These are phyloP conservation scores for Apodemus sylvaticus DNA, from an alignment of 2,113 vertebrate genomes.

Conservation along the genomic window DNA sequence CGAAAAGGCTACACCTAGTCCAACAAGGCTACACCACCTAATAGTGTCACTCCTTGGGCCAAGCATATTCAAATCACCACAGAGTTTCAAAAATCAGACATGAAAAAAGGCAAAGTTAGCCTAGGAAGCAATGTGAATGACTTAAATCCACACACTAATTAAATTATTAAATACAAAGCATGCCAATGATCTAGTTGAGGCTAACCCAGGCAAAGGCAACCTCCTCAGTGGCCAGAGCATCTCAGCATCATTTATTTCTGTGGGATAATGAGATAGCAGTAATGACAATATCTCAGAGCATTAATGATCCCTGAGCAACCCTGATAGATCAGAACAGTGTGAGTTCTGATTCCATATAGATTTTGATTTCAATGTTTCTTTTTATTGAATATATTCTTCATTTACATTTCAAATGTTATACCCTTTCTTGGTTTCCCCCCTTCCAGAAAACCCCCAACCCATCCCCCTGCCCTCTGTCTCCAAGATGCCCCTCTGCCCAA, in stretches of 20 bases:
- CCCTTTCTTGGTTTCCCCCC: too few species aligned
- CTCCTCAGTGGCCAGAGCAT: background rate
- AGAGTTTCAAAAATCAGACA: background rate
- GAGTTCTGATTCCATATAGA: background rate
- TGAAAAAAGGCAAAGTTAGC: background rate
- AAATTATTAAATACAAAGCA: conserved; percentile 19
- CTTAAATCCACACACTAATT: conserved; percentile 1
- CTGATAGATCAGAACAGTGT: background rate
- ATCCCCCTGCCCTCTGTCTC: too few species aligned
- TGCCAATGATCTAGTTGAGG: background rate
- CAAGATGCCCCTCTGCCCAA: too few species aligned
- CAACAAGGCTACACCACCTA: too few species aligned
- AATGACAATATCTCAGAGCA: background rate
- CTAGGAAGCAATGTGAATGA: conserved; percentile 45
- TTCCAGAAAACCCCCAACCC: too few species aligned
- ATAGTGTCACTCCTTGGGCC: too few species aligned
- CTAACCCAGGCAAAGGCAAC: background rate
- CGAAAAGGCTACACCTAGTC: too few species aligned
- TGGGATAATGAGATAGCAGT: too few species aligned
- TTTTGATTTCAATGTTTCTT: background rate
- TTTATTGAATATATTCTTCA: too few species aligned
- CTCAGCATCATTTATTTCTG: background rate
- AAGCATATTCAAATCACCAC: too few species aligned
- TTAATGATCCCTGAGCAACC: background rate
- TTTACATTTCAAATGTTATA: too few species aligned